These are phyloP conservation scores for Pseudopipra pipra DNA, from an alignment of 2,113 vertebrate genomes.

Conservation along the genomic window DNA sequence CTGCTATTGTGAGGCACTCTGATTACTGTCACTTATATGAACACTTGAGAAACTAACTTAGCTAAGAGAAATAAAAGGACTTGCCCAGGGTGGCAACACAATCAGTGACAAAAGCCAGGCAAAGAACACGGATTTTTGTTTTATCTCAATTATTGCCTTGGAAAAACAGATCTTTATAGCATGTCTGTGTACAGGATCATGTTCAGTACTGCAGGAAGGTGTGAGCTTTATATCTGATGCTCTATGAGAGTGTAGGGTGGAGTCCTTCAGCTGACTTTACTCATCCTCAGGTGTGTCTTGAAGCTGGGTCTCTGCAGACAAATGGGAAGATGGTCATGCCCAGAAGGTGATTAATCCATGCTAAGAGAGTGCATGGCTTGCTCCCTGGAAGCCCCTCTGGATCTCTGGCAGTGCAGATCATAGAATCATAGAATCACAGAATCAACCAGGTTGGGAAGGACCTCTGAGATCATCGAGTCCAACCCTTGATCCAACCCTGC, in stretches of 20 bases:
- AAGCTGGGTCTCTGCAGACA: neutral
- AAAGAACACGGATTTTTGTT: neutral
- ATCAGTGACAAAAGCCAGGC: neutral
- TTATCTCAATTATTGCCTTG: neutral
- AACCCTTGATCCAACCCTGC: too few relatives aligned
- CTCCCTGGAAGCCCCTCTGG: neutral
- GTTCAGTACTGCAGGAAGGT: neutral
- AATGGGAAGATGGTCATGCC: neutral
- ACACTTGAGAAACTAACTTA: neutral
- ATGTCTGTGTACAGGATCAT: fast-evolving
- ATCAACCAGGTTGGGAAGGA: too few relatives aligned
- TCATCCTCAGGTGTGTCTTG: neutral
- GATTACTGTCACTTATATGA: neutral
- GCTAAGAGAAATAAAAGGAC: neutral
- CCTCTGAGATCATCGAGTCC: too few relatives aligned
- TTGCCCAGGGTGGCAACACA: neutral
- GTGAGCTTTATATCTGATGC: neutral
- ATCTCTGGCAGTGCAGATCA: neutral
- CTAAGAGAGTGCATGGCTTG: neutral
- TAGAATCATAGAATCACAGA: too few relatives aligned
- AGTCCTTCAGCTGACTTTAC: neutral
- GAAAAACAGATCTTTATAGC: neutral
- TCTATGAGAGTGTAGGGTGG: neutral
- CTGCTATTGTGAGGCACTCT: neutral
- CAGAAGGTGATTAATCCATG: neutral